Percentiles rank a stretch among this genome's conserved stretches.
Conservation (phyloP, 2,888 invertebrate species). For the Molanna angustata region DNA sequence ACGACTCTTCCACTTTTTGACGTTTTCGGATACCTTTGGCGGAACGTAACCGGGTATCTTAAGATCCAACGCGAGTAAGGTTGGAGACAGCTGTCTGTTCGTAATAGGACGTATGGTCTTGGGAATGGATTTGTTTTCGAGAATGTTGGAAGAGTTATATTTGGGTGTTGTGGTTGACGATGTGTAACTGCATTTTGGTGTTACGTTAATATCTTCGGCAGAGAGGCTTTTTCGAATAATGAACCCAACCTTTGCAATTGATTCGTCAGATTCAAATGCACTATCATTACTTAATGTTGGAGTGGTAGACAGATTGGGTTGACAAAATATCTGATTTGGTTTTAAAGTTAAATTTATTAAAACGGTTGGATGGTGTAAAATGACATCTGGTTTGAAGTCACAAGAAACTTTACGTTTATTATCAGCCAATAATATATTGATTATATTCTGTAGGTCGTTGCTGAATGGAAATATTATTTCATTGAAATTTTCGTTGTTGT, state of each 20-base stretch:
- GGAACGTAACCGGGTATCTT: constrained; percentile 53
- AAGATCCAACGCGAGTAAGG: constrained; percentile 48
- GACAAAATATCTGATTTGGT: constrained; percentile 34
- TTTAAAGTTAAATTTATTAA: constrained; percentile 45
- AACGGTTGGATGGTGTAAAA: constrained; percentile 51
- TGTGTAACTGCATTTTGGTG: background rate
- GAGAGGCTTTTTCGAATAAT: constrained; percentile 13
- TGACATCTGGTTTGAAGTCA: constrained; percentile 44
- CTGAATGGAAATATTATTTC: constrained; percentile 27
- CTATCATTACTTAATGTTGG: constrained; percentile 23
- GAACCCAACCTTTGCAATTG: constrained; percentile 14
- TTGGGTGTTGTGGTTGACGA: constrained; percentile 4
- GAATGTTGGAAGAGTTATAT: constrained; percentile 4
- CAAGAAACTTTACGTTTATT: constrained; percentile 32
- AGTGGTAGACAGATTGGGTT: background rate
- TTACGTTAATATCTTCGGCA: constrained; percentile 2
- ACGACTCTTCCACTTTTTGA: constrained; percentile 37
- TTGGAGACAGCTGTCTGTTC: constrained; percentile 42
- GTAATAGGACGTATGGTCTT: background rate
- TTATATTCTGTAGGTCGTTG: constrained; percentile 43
- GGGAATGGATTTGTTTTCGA: constrained; percentile 22
- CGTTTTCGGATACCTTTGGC: constrained; percentile 42
- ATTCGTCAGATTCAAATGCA: constrained; percentile 31
- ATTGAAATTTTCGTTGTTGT: constrained; percentile 37
- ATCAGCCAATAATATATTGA: constrained; percentile 44